Base-by-base conservation (phyloP, 2,113 vertebrate species). In the Excalfactoria chinensis region DNA sequence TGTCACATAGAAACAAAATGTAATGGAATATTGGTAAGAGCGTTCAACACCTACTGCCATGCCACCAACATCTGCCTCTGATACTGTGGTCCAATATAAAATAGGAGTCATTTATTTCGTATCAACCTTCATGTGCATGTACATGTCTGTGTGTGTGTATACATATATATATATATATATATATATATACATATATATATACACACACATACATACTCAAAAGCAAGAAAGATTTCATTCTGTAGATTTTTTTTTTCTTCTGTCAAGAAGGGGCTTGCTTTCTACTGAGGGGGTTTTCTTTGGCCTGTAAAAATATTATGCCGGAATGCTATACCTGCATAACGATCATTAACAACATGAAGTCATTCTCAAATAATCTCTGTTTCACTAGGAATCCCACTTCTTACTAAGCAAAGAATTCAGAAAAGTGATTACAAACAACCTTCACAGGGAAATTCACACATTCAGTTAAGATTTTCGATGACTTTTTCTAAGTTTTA, bases 401-500 rank as follows among this genome's bases (percentile, higher is more conserved):
- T 84, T 86, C 63, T 62, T 71, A 59, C 19, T 78, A 78, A 82
- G 49, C n/a, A 91, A 82, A 72, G 17, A 4, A 11, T 86, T 75
- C 63, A 84, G 30, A 84, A 85, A 78, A 70, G 13, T 44, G 11
- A 58, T 59, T 53, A 41, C 13, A 55, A 14, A 81, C 34, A 91
- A 60, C 3, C 26, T 95, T 63, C 58, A 67, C n/a, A 85, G 34
- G 32, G 48, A 93, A 93, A 95, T 41, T 43, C 51, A 93, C 67
- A 63, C 58, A 95, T 5, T 43, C 43, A 78, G 53, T 37, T 86
- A 60, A 91, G 82, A 76, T 59, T 91, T 67, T 51, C 59, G 64
- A 68, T 85, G 70, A 96, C 83, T 93, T 89, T 74, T 96, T 60
- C 49, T 72, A 88, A 92, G 34, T 93, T 28, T 35, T 90, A 84